A percentile compares a stretch with the other conserved stretches of the same genome.
phyloP scores from a whole-genome alignment of 2,113 vertebrate genomes.

The Scalopus aquaticus region DNA sequence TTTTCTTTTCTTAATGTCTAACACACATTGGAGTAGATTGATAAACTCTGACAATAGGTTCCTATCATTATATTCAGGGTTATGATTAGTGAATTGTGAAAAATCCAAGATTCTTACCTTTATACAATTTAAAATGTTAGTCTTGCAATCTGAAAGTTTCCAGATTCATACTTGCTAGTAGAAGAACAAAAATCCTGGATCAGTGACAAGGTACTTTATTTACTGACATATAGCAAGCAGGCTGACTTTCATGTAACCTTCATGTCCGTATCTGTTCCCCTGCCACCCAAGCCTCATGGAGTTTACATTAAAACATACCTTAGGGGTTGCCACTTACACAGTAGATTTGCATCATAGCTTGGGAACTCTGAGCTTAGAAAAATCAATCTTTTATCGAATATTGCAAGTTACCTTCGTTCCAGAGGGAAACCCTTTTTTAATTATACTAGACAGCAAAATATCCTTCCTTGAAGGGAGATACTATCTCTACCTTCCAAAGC shows the following conservation, averaged over 20 bases:
- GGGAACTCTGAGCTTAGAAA: neutral
- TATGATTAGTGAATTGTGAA: neutral
- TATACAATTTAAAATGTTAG: neutral
- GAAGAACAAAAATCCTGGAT: neutral
- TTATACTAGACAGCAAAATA: neutral
- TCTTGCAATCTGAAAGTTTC: neutral
- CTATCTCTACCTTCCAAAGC: neutral
- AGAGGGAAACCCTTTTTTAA: neutral
- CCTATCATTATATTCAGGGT: neutral
- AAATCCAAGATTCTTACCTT: neutral
- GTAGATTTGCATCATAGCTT: neutral
- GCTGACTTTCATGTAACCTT: neutral
- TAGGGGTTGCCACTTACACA: fast-evolving
- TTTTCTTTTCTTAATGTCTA: neutral
- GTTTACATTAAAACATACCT: fast-evolving
- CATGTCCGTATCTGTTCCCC: neutral
- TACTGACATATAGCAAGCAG: neutral
- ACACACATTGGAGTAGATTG: neutral
- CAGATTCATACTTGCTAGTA: neutral
- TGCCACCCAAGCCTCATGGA: neutral
- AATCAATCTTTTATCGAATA: neutral
- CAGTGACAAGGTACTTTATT: neutral
- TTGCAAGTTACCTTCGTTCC: neutral
- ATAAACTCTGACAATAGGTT: neutral
- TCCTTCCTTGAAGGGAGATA: neutral